Evolutionary conservation across 2,888 invertebrate genomes (phyloP).

Genomic region (Stramonita haemastoma): DNA sequence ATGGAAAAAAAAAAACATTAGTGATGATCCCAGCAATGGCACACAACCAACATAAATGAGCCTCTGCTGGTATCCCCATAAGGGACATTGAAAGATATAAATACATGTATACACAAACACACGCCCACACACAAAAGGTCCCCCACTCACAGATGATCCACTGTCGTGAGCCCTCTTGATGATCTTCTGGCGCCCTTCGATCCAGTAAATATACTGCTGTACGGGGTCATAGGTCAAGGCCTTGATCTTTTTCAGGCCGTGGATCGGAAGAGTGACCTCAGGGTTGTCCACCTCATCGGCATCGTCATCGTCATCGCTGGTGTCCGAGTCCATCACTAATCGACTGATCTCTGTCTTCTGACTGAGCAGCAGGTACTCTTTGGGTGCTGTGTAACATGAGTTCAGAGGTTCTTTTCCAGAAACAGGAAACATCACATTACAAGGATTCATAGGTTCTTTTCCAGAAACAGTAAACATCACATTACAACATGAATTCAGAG

Average conservation of each 20-base stretch:
- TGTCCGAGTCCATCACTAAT: conserved; percentile 83
- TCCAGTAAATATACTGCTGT: conserved; percentile 85
- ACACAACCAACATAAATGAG: no score
- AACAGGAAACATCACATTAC: no score
- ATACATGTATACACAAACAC: background rate
- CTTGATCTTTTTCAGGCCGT: conserved; percentile 90
- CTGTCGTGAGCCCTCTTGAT: conserved; percentile 89
- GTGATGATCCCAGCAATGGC: no score
- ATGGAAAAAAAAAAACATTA: no score
- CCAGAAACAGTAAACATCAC: no score
- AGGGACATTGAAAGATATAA: background rate
- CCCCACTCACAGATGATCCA: conserved; percentile 81
- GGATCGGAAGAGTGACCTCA: conserved; percentile 86
- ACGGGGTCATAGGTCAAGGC: conserved; percentile 93
- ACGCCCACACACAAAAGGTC: background rate
- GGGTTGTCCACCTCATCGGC: conserved; percentile 84
- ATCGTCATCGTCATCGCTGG: conserved; percentile 71
- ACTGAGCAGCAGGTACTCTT: conserved; percentile 90
- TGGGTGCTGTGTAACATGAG: conserved; percentile 90
- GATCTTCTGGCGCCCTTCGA: conserved; percentile 88
- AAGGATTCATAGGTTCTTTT: no score
- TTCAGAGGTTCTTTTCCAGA: no score
- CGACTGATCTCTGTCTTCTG: conserved; percentile 90
- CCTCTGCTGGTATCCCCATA: background rate
- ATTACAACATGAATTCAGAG: no score